phyloP scores from a whole-genome alignment of 2,797 vertebrate genomes.

The Sebastes taczanowskii region DNA sequence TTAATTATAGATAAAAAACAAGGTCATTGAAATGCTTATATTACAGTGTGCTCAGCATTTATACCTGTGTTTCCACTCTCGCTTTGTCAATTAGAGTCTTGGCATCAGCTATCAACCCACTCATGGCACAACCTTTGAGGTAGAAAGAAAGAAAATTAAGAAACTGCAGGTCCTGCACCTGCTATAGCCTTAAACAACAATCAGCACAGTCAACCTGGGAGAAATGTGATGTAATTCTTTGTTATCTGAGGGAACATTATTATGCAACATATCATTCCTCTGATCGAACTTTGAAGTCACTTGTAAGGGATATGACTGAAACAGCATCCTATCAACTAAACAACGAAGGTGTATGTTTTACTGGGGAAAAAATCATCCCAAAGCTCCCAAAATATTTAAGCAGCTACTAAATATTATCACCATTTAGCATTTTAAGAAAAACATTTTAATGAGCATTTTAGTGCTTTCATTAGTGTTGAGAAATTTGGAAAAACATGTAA shows the following conservation, averaged over 20 bases:
- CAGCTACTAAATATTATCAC: background rate
- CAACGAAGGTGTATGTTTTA: background rate
- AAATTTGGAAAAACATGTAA: no score
- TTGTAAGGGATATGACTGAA: background rate
- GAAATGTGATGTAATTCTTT: background rate
- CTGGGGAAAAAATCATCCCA: background rate
- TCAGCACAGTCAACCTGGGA: background rate
- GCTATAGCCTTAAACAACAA: background rate
- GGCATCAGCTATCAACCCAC: constrained; percentile 98
- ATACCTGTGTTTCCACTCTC: constrained; percentile 98
- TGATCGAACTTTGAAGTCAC: background rate
- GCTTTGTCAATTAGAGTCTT: constrained; percentile 99
- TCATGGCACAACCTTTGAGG: constrained; percentile 95
- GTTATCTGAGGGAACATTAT: background rate
- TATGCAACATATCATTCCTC: background rate
- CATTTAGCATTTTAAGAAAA: background rate
- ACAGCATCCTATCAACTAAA: background rate
- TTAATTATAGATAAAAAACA: background rate
- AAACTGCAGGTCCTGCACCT: background rate
- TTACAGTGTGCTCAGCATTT: background rate
- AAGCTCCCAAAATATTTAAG: background rate
- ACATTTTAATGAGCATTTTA: background rate
- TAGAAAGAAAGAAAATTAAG: background rate
- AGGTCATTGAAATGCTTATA: background rate
- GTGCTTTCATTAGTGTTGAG: background rate